These are phyloP conservation scores for Pelecanus crispus DNA, from an alignment of 2,113 vertebrate genomes.

Conservation along the genomic window DNA sequence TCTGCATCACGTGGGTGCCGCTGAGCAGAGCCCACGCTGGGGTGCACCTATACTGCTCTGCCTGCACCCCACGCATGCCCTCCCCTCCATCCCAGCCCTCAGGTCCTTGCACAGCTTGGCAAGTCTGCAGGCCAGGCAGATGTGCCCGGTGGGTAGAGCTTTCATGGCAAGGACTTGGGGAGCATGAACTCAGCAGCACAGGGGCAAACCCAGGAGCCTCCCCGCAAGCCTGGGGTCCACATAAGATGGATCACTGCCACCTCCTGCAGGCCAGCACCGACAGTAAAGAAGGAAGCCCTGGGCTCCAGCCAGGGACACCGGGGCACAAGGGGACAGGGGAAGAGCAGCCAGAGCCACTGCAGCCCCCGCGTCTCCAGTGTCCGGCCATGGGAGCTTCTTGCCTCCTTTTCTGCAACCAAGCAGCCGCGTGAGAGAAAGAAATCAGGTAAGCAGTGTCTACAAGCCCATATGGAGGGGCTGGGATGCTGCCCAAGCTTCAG, in stretches of 20 bases:
- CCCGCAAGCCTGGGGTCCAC: rapidly evolving
- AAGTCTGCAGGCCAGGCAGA: not conserved
- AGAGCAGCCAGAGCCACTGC: not conserved
- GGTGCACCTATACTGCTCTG: not conserved
- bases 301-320: not conserved
- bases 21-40: not conserved
- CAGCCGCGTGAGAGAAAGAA: not conserved
- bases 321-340: not conserved
- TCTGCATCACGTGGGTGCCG: rapidly evolving
- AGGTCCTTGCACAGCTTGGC: not conserved
- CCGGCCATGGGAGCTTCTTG: not conserved
- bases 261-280: rapidly evolving
- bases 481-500: conserved; percentile 50
- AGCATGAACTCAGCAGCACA: not conserved
- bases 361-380: rapidly evolving
- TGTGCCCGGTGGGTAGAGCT: rapidly evolving
- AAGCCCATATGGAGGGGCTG: conserved; percentile 25
- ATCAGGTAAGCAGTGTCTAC: conserved; percentile 9
- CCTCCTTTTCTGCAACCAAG: not conserved
- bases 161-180: not conserved
- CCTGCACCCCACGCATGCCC: rapidly evolving
- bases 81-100: not conserved
- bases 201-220: not conserved
- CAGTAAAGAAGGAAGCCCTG: not conserved
- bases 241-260: not conserved